Evolutionary conservation across 92 coral and sea anemone species (phyloP), one percentile per base, ranked within the genome.

Genomic region (Phenganax marumi): DNA sequence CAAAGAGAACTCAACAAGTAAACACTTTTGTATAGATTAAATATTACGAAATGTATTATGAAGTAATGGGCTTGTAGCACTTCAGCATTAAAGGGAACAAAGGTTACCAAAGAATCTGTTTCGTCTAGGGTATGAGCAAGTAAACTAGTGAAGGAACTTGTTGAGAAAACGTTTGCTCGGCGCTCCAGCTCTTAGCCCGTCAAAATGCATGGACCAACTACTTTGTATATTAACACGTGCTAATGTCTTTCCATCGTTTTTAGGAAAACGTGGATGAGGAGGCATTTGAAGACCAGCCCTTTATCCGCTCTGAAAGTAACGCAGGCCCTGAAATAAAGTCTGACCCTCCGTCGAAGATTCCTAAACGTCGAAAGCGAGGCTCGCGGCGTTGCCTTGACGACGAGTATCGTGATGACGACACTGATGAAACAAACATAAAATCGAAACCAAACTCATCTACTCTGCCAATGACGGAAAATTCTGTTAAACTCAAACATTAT

Each of bases 361-460:
- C 83, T 12, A 78, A 78, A 62, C 83, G 83, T 48, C 71, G 83
- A 51, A 78, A 78, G 24, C 66, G 52, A 49, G 83, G 83, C 17
- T 78, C 83, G 17, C 83, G 73, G 21, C 83, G 83, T 47, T 73
- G 73, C 12, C 16, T 78, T 23, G 83, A 78, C 25, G 83, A 62
- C 25, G 83, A 62, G 10, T 43, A 61, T 61, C 71, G 47, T 47
- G 83, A 61, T 3, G 73, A 78, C 22, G 60, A 60, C 39, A 50
- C 57, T 17, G 61, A 48, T 33, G 83, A 78, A 60, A 56, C 58
- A 62, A 78, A 78, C 43, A 46, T 48, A 18, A 61, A 47, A 78
- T 10, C 57, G 8, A 63, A 39, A 33, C 79, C 21, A 54, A 50
- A 52, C 61, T 76, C 81, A 23, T 76, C 81, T 22, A 55, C 81